Evolutionary conservation across 2,888 invertebrate genomes (phyloP), one percentile per base, ranked within the genome.

Genomic region (Acheta domesticus): DNA sequence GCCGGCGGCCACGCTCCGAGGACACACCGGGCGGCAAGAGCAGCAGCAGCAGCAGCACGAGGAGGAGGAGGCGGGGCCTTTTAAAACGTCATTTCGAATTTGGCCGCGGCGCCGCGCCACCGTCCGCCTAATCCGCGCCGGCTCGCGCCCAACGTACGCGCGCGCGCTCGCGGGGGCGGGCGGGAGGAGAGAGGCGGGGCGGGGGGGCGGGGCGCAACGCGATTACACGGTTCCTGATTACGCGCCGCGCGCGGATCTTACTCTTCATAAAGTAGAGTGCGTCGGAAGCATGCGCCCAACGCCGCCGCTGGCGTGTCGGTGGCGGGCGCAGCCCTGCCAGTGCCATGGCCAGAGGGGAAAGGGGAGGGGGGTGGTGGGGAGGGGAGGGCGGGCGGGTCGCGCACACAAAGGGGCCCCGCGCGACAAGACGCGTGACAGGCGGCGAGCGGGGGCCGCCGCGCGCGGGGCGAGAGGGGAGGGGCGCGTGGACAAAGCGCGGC

Each of bases 61-160:
- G 62, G 16, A 14, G 16, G 14, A 62, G 62, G n/a, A 62, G 16
- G 62, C 2, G 14, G 62, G 62, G 62, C 80, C 81, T 82, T 80
- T 80, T 82, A 82, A 81, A 81, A 82, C 81, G 82, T 82, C 82
- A 82, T 81, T 82, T 82, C 81, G 80, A 77, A 81, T 82, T 82
- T 82, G 79, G 80, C 75, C 77, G 49, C 21, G 76, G 48, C 49
- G 78, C 49, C 49, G 49, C 74, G 80, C 75, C 36, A 36, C 50
- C 62, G n/a, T 62, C 16, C 62, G 62, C 62, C 62, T 62, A 62
- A 62, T 62, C 62, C 79, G 48, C 79, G 74, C 85, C 86, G 86
- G 86, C 84, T 86, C 85, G 86, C 84, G 85, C 86, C 86, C 86
- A 85, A 84, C 83, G 85, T 84, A 84, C 83, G 75, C 77, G 79